Conservation (phyloP, 2,888 invertebrate genomes). For the Macrophya alboannulata region DNA sequence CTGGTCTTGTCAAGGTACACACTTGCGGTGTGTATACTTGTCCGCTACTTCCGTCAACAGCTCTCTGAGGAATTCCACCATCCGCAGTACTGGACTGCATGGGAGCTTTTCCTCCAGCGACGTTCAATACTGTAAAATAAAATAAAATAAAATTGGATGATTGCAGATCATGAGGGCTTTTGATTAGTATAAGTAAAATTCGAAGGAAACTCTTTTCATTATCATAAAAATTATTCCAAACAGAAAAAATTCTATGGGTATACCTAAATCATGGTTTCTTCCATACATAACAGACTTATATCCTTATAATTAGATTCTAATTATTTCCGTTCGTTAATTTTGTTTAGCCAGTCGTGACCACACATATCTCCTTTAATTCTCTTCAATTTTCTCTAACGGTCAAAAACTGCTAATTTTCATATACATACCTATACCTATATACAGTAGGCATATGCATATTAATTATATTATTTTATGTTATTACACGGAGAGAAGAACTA, state of each 20-base stretch:
- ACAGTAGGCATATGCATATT: background rate
- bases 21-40: constrained; percentile 91
- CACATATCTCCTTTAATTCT: background rate
- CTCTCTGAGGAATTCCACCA: constrained; percentile 93
- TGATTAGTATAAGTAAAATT: background rate
- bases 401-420: background rate
- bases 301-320: constrained; percentile 15
- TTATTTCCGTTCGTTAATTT: constrained; percentile 51
- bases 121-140: constrained; percentile 91
- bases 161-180: background rate
- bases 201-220: background rate
- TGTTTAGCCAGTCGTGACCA: constrained; percentile 36
- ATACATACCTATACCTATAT: no score
- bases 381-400: constrained; percentile 37
- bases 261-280: background rate
- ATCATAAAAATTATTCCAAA: background rate
- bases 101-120: constrained; percentile 96
- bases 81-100: constrained; percentile 95
- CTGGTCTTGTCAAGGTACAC: constrained; percentile 92
- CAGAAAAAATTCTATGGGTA: background rate
- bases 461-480: background rate
- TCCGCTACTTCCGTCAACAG: constrained; percentile 95
- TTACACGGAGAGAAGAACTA: background rate
- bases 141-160: constrained; percentile 57
- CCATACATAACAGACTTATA: background rate